Evolutionary conservation across 2,113 vertebrate genomes (phyloP).

Genomic region (Chlamydotis undulata): DNA sequence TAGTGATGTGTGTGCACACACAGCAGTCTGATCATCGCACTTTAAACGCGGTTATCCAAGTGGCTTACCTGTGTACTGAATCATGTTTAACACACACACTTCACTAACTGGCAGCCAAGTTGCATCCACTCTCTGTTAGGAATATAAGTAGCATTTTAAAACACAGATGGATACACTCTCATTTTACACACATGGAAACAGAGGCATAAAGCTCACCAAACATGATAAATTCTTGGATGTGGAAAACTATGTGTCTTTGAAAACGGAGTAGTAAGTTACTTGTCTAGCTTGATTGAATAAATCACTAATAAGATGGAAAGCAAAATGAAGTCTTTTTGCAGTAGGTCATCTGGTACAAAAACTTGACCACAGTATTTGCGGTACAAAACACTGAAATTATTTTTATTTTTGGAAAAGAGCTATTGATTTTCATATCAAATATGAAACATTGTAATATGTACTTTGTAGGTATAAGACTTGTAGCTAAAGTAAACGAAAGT

Average conservation of each 20-base stretch:
- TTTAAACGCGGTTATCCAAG: background rate
- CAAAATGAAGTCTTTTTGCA: background rate
- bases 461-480: background rate
- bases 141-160: background rate
- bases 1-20: conserved; percentile 33
- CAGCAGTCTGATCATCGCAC: background rate
- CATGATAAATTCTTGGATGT: accelerated
- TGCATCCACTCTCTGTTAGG: background rate
- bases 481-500: background rate
- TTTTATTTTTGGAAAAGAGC: background rate
- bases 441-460: background rate
- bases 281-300: background rate
- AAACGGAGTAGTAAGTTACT: background rate
- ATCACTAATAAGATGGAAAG: background rate
- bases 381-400: background rate
- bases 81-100: background rate
- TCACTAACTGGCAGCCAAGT: background rate
- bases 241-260: background rate
- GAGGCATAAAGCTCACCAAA: background rate
- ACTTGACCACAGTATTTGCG: background rate
- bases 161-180: background rate
- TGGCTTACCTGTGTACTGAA: background rate
- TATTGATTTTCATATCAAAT: background rate
- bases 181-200: background rate
- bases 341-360: background rate